Base-by-base conservation (phyloP, 2,113 vertebrate genomes). In the Macroglossus sobrinus region DNA sequence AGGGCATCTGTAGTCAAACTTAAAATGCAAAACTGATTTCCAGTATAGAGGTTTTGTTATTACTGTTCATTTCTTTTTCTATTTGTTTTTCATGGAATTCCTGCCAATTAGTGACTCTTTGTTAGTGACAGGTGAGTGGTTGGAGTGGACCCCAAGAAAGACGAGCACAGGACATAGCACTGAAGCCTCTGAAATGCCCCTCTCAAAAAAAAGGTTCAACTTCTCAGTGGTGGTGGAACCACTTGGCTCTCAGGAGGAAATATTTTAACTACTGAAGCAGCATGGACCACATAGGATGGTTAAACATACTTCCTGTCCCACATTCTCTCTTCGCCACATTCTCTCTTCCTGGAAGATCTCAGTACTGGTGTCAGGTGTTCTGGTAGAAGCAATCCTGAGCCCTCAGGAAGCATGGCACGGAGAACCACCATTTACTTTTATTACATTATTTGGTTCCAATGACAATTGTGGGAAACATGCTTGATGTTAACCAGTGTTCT, bases 241-340 rank as follows among this genome's bases (percentile, higher is more conserved):
- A 19, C 38, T 40, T 76, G 33, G 53, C 26, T 47, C 16, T 43
- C n/a, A 19, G 84, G 22, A 2, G 55, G 7, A 24, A 43, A 55
- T n/a, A n/a, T 10, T 84, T 33, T 55, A 88, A 19, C 57, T 43
- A 82, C 13, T 63, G 10, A 76, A 72, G 40, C 4, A 63, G 7
- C 28, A 43, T 2, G 57, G 38, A 18, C 40, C 68, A 72, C 24
- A 2, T 55, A 8, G 21, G 18, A 22, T 91, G 33, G 28, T 33
- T 43, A 43, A 35, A 74, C 11, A 55, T 0, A 0, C 24, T 61
- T 55, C 35, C n/a, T 10, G 0, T 38, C 12, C n/a, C 21, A 47
- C 12, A 18, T 55, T 80, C 18, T 1, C 16, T 0, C 3, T 21
- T 64, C 13, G 28, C 30, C 8, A 26, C 11, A 18, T 55, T 80